Evolutionary conservation across 2,797 vertebrate genomes (phyloP).

Genomic region (Falco berigora): DNA sequence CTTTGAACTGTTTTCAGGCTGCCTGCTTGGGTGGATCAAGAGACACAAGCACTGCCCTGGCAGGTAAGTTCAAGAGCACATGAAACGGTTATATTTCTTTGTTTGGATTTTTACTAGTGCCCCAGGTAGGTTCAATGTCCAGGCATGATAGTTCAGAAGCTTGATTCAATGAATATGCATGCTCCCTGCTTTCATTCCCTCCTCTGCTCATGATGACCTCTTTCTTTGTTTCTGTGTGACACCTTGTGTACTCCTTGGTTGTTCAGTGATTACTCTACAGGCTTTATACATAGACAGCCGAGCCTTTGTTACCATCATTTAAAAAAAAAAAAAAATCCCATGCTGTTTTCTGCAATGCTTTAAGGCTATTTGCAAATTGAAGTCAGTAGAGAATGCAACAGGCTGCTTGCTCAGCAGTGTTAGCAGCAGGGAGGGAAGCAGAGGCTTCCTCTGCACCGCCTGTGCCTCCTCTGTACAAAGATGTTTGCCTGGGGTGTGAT

Average conservation of each 20-base stretch:
- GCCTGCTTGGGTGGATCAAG: neutral
- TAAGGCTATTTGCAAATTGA: slow-evolving; percentile 5
- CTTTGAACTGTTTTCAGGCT: neutral
- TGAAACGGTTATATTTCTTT: neutral
- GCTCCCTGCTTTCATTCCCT: neutral
- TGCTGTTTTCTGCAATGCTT: neutral
- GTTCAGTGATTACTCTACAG: neutral
- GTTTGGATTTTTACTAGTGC: neutral
- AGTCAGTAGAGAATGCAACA: neutral
- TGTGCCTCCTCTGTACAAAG: neutral
- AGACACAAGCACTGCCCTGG: neutral
- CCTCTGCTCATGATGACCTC: neutral
- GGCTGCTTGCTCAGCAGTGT: neutral
- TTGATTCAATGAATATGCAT: neutral
- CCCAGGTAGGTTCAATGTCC: neutral
- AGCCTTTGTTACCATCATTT: neutral
- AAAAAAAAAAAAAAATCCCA: neutral
- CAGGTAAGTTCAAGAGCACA: neutral
- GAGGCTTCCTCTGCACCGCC: neutral
- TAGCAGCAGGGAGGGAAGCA: accelerated
- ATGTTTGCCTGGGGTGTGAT: neutral
- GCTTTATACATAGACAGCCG: neutral
- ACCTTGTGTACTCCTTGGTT: neutral
- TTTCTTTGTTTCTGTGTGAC: neutral
- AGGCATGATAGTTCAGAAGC: neutral